Conservation (phyloP, 2,888 invertebrate genomes). For the Cosmia trapezina region DNA sequence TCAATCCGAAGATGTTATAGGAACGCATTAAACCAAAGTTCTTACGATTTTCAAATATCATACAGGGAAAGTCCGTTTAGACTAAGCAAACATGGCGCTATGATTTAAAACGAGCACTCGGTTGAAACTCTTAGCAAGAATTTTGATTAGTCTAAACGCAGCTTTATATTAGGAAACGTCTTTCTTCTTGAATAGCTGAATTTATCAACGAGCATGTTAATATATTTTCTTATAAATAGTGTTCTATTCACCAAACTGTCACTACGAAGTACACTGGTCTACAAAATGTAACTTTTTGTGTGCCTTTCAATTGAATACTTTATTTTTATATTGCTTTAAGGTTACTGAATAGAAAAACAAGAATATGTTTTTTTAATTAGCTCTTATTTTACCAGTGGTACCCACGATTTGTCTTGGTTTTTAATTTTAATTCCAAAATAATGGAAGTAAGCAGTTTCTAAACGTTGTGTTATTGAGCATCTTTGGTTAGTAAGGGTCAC, state of each 20-base stretch:
- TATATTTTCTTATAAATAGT: neutral
- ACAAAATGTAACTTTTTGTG: too few species aligned
- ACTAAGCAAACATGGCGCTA: neutral
- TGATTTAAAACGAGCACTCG: neutral
- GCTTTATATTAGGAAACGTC: neutral
- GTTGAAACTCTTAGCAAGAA: constrained; percentile 3
- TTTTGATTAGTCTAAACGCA: constrained; percentile 11
- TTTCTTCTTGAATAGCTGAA: constrained; percentile 7
- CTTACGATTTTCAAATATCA: constrained; percentile 23
- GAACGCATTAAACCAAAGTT: constrained; percentile 19
- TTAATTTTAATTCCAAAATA: too few species aligned
- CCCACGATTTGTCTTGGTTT: too few species aligned
- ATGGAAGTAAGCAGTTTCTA: too few species aligned
- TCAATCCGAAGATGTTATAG: constrained; percentile 1
- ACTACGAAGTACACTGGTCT: constrained; percentile 2
- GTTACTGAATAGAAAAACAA: too few species aligned
- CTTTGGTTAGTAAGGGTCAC: too few species aligned
- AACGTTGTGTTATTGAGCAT: too few species aligned
- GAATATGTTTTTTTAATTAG: too few species aligned
- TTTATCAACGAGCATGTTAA: constrained; percentile 21
- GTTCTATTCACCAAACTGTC: constrained; percentile 2
- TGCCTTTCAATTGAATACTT: too few species aligned
- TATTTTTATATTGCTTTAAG: too few species aligned
- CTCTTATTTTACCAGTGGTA: too few species aligned
- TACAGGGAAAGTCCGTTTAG: constrained; percentile 14